A percentile compares a stretch with the other conserved stretches of the same genome.
phyloP scores from a whole-genome alignment of 2,113 vertebrate genomes.

The Galbula dea region DNA sequence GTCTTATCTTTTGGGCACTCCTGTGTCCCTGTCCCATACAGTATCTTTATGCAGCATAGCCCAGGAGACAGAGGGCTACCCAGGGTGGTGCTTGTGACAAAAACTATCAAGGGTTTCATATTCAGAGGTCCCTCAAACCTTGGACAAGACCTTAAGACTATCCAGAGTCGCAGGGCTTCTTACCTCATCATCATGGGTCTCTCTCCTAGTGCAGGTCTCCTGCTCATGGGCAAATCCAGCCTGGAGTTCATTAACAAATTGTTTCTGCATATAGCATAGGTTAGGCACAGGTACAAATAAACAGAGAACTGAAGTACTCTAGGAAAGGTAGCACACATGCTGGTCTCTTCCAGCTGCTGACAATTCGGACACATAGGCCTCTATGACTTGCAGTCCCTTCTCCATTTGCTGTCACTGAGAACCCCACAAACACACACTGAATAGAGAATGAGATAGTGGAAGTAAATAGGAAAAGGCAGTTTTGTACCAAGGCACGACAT shows the following conservation, averaged over 20 bases:
- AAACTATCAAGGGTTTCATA: too few species aligned
- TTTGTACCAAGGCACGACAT: neutral
- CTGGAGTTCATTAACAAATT: neutral
- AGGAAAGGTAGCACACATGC: neutral
- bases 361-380: too few species aligned
- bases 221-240: neutral
- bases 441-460: neutral
- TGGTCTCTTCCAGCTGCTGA: neutral
- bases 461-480: neutral
- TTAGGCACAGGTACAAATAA: too few species aligned
- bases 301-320: neutral
- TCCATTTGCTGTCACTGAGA: neutral
- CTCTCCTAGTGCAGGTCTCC: neutral
- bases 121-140: neutral
- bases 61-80: neutral
- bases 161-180: neutral
- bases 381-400: neutral
- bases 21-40: neutral
- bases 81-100: neutral
- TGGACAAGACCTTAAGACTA: neutral
- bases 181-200: accelerated
- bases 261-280: neutral
- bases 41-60: neutral
- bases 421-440: accelerated
- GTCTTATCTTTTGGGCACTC: neutral